These are phyloP conservation scores for Gambusia holbrooki DNA, from an alignment of 2,113 vertebrate species.

Conservation along the genomic window DNA sequence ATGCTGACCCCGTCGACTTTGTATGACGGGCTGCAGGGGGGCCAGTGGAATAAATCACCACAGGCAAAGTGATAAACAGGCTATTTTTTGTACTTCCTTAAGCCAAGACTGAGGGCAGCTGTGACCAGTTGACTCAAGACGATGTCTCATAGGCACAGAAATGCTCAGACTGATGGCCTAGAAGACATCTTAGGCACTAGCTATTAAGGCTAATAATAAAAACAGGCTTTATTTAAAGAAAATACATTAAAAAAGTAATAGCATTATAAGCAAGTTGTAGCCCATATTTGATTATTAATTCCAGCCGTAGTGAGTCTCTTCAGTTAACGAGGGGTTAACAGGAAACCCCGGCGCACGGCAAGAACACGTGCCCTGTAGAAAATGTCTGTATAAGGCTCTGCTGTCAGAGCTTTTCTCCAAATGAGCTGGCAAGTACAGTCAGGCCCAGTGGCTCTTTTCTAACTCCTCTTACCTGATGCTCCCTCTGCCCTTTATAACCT, in stretches of 20 bases:
- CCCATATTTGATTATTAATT: background rate
- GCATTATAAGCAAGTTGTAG: background rate
- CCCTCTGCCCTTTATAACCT: slow-evolving; percentile 18
- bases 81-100: slow-evolving; percentile 41
- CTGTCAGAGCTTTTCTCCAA: slow-evolving; percentile 67
- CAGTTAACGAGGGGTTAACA: slow-evolving; percentile 74
- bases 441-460: slow-evolving; percentile 59
- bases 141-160: background rate
- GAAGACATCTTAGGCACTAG: slow-evolving; percentile 22
- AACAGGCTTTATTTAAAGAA: background rate
- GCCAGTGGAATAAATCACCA: slow-evolving; percentile 23
- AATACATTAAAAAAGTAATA: background rate
- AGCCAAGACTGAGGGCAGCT: slow-evolving; percentile 9
- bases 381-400: slow-evolving; percentile 81
- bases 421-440: slow-evolving; percentile 75
- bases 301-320: slow-evolving; percentile 1
- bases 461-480: slow-evolving; percentile 35
- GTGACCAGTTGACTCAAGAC: background rate
- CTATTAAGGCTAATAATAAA: slow-evolving; percentile 6
- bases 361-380: slow-evolving; percentile 58
- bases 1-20: slow-evolving; percentile 2
- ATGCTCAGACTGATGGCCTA: background rate
- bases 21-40: slow-evolving; percentile 13
- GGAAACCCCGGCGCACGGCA: slow-evolving; percentile 62
- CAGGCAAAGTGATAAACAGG: slow-evolving; percentile 27